These are phyloP conservation scores for Imbricaverruca yamaguchii DNA, from an alignment of 2,888 invertebrate species.

Conservation along the genomic window DNA sequence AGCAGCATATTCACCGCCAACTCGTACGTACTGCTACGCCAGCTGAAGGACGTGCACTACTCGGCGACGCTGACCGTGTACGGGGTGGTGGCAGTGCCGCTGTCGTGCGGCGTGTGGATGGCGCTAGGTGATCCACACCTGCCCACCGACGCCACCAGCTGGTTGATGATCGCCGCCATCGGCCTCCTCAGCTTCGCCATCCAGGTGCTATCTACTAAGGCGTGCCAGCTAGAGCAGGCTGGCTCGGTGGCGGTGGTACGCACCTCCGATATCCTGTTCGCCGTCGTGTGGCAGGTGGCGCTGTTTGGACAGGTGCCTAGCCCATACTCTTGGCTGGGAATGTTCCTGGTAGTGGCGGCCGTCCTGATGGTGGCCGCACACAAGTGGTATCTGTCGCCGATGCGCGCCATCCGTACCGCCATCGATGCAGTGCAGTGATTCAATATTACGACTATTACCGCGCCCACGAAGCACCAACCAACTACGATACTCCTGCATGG, in stretches of 20 bases:
- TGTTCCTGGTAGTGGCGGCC: slow-evolving; percentile 29
- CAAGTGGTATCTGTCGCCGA: slow-evolving; percentile 25
- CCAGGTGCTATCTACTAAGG: slow-evolving; percentile 76
- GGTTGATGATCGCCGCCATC: no score
- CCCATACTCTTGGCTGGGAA: slow-evolving; percentile 27
- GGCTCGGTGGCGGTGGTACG: slow-evolving; percentile 85
- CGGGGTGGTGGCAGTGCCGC: no score
- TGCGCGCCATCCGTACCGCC: no score
- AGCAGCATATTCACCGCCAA: slow-evolving; percentile 83
- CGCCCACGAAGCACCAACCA: no score
- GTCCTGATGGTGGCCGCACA: slow-evolving; percentile 28
- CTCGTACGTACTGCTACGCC: slow-evolving; percentile 44
- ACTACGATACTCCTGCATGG: no score
- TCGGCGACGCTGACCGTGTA: slow-evolving; percentile 25
- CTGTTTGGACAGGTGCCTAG: slow-evolving; percentile 30
- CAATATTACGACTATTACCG: no score
- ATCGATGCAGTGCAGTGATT: no score
- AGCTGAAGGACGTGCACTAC: slow-evolving; percentile 30
- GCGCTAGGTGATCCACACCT: neutral
- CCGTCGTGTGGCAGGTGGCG: slow-evolving; percentile 33
- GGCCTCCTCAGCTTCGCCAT: slow-evolving; percentile 43
- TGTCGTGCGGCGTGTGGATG: neutral
- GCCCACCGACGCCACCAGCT: slow-evolving; percentile 22
- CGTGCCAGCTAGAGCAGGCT: slow-evolving; percentile 82
- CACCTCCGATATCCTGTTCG: slow-evolving; percentile 32